Evolutionary conservation across 2,797 vertebrate species (phyloP).

Genomic region (Thamnophis elegans): DNA sequence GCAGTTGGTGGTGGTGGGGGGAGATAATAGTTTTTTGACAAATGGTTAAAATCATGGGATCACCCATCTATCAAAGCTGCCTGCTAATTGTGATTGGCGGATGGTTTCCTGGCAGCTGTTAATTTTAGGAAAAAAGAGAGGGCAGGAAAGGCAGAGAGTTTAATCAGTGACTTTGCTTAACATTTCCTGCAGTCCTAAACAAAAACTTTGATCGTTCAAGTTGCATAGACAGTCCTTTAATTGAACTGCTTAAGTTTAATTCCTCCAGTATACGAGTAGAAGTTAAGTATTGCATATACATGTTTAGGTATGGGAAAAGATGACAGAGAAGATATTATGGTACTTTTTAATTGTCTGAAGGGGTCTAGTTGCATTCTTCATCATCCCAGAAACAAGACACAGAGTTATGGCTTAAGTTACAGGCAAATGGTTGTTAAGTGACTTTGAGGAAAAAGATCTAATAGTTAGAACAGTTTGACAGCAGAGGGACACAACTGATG

Average conservation of each 20-base stretch:
- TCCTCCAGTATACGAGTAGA: background rate
- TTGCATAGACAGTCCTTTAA: background rate
- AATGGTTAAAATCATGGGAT: background rate
- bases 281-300: background rate
- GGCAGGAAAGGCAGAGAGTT: background rate
- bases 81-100: background rate
- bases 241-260: background rate
- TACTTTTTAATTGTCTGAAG: background rate
- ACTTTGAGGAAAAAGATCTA: background rate
- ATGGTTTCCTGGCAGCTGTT: background rate
- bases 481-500: background rate
- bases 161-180: background rate
- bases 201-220: background rate
- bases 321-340: background rate
- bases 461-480: background rate
- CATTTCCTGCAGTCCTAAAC: background rate
- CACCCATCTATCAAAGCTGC: background rate
- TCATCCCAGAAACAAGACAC: background rate
- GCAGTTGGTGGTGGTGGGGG: background rate
- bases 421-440: background rate
- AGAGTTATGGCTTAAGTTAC: background rate
- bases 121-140: background rate
- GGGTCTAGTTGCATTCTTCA: background rate
- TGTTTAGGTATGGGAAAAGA: background rate
- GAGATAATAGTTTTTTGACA: background rate